Base-by-base conservation (phyloP, 2,797 vertebrate genomes). In the Amniataba percoides region DNA sequence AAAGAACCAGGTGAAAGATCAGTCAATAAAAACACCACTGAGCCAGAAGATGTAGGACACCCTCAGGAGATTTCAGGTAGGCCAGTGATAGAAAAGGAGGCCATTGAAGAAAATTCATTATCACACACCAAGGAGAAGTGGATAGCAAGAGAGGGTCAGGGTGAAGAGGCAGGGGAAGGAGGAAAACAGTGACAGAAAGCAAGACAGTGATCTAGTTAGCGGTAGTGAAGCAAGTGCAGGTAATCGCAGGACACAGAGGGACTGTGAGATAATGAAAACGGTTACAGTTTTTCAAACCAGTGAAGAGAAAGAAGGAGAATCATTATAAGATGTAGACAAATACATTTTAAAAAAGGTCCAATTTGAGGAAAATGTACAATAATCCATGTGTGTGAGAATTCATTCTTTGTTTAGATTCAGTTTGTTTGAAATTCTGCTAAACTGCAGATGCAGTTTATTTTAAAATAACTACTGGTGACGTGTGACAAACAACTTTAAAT, bases 61-160 rank as follows among this genome's bases (percentile, higher is more conserved):
- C 78, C 81, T 77, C 63, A 14, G 59, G 85, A 85, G 82, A 79
- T 67, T 88, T 85, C 80, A 91, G 84, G 84, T 85, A 66, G 64
- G 53, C 61, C 78, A 80, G 62, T 52, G 75, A 87, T 71, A 77
- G 82, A 84, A 87, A 88, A 79, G 52, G 43, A 83, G 76, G 73
- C 77, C 80, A 80, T 27, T 84, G 83, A 87, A 63, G 71, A 83
- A 85, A 88, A 91, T 81, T 89, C 71, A 89, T 89, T 86, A 86
- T 83, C 74, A 73, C 78, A 77, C 64, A 79, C 64, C 27, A 40
- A 86, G 79, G 74, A 82, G 69, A 79, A 62, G 72, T 49, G 74
- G 64, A 67, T 55, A 46, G 62, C 27, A 63, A 80, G 60, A 80
- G 60, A 80, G 53, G 77, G 63, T 81, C 46, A 71, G 43, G 49